A percentile compares a stretch with the other conserved stretches of the same genome.
phyloP scores from a whole-genome alignment of 2,113 vertebrate genomes.

The Anolis sagrei region DNA sequence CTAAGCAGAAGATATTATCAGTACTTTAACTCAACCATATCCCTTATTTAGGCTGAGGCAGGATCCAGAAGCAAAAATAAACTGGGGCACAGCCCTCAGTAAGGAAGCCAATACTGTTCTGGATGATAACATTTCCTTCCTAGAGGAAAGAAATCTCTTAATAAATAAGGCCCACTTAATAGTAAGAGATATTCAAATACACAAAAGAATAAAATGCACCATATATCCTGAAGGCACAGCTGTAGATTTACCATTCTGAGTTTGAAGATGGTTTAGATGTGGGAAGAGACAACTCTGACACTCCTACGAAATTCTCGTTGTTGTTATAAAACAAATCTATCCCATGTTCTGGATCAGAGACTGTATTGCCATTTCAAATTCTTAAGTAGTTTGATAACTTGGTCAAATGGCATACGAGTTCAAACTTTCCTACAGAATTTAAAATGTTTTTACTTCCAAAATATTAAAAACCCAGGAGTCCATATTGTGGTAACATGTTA shows the following conservation, averaged over 20 bases:
- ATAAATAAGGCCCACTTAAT: not conserved
- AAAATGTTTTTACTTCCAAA: not conserved
- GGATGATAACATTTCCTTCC: no score
- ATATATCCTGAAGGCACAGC: not conserved
- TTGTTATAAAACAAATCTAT: not conserved
- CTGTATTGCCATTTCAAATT: not conserved
- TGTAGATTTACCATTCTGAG: not conserved
- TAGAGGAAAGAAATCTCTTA: not conserved
- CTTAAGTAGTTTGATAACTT: not conserved
- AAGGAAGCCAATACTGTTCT: no score
- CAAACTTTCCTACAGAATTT: not conserved
- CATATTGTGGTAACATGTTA: no score
- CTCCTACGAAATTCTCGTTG: not conserved
- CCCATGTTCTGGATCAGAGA: not conserved
- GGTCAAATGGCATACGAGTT: not conserved
- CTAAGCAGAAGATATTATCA: not conserved
- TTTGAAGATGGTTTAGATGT: not conserved
- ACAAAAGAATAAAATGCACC: not conserved
- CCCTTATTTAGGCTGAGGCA: no score
- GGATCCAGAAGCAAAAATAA: no score
- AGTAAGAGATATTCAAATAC: not conserved
- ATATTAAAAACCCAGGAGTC: no score
- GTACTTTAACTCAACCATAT: no score
- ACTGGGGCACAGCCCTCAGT: no score
- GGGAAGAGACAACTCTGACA: not conserved